Evolutionary conservation across 2,113 vertebrate species (phyloP).

Genomic region (Urocolius indicus): DNA sequence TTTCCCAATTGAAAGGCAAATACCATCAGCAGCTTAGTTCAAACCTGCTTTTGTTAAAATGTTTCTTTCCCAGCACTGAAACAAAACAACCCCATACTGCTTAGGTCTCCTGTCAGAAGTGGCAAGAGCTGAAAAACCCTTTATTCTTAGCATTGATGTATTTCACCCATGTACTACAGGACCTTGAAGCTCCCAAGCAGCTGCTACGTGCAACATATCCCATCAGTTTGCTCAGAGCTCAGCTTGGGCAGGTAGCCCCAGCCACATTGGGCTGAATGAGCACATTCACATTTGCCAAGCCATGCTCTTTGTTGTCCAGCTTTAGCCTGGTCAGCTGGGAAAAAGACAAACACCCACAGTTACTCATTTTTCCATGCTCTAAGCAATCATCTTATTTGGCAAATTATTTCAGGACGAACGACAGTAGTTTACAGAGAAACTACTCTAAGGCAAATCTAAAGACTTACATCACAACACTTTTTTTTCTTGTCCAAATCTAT

Average conservation of each 20-base stretch:
- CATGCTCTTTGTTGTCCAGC: neutral
- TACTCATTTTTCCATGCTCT: neutral
- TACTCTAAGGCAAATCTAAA: neutral
- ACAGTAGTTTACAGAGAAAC: neutral
- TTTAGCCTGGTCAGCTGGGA: neutral
- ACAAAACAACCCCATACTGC: neutral
- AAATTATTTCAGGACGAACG: neutral
- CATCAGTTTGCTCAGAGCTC: neutral
- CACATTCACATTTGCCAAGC: rapidly evolving
- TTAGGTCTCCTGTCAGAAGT: neutral
- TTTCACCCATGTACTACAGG: neutral
- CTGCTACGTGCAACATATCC: neutral
- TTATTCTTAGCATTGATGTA: rapidly evolving
- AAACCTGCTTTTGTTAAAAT: neutral
- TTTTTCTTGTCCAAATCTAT: neutral
- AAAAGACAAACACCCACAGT: neutral
- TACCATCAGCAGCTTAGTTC: neutral
- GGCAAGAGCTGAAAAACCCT: neutral
- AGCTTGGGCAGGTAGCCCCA: neutral
- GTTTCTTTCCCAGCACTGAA: neutral
- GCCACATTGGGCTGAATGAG: neutral
- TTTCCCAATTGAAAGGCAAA: neutral
- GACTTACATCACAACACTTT: neutral
- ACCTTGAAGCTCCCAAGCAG: neutral
- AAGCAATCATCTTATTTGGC: neutral